phyloP scores from a whole-genome alignment of 2,888 invertebrate genomes.

The Eupithecia abbreviata region DNA sequence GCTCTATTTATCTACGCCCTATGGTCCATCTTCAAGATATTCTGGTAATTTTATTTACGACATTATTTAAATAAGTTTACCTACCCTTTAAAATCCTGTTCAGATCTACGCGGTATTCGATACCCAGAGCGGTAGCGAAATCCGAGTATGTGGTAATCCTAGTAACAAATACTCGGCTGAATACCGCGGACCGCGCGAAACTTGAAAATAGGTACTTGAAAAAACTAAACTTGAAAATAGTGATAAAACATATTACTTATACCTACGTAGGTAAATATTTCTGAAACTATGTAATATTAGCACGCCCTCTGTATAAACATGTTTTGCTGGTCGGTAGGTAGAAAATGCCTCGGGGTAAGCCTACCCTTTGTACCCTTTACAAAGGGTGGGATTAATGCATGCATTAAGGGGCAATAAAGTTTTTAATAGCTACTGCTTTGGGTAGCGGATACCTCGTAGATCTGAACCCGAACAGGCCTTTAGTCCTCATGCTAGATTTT shows the following conservation, averaged over 20 bases:
- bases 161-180: not conserved
- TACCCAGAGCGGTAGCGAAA: not conserved
- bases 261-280: too few species aligned
- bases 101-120: not conserved
- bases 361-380: too few species aligned
- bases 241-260: too few species aligned
- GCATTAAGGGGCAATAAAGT: too few species aligned
- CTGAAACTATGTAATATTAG: too few species aligned
- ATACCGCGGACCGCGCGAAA: not conserved
- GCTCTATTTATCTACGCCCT: constrained; percentile 65
- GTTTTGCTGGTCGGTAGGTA: too few species aligned
- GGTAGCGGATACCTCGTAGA: not conserved
- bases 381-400: too few species aligned
- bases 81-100: not conserved
- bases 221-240: too few species aligned
- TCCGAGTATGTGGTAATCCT: not conserved
- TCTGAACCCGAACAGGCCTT: not conserved
- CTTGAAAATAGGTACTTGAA: not conserved
- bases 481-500: not conserved
- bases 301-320: too few species aligned
- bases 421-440: not conserved
- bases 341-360: too few species aligned
- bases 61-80: not conserved
- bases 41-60: constrained; percentile 50
- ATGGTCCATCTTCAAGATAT: constrained; percentile 66